phyloP scores from a whole-genome alignment of 1,140 invertebrate genomes.

The Heliconius congener region DNA sequence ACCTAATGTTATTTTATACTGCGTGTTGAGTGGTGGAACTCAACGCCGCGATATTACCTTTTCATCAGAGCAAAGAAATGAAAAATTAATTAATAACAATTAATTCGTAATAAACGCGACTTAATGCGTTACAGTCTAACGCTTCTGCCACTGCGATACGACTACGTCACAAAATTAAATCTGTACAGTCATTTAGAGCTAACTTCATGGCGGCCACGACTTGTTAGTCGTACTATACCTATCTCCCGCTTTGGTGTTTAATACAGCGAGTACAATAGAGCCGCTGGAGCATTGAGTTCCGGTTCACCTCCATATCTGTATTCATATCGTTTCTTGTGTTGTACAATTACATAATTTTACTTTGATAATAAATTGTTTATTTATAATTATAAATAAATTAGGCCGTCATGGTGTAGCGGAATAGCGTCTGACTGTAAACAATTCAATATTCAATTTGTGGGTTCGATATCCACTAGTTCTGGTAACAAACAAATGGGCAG shows the following conservation, averaged over 20 bases:
- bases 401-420: not conserved
- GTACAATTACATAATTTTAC: not conserved
- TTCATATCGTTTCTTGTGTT: not conserved
- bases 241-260: not conserved
- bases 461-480: not conserved
- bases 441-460: no score
- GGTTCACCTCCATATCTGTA: slow-evolving; percentile 35
- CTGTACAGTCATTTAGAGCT: no score
- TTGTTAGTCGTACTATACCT: not conserved
- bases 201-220: no score
- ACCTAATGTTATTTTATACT: no score
- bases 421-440: not conserved
- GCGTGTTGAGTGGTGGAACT: no score
- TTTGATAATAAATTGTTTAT: not conserved
- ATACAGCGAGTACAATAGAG: not conserved
- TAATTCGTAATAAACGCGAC: no score
- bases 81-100: no score
- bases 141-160: no score
- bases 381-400: not conserved
- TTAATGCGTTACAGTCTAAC: no score
- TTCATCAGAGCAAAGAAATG: no score
- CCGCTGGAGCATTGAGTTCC: slow-evolving; percentile 35
- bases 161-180: no score
- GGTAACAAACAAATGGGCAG: not conserved
- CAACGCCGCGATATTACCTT: no score